A percentile compares a stretch with the other conserved stretches of the same genome.
Conservation (phyloP, 2,797 vertebrate species). For the Nasua narica region DNA sequence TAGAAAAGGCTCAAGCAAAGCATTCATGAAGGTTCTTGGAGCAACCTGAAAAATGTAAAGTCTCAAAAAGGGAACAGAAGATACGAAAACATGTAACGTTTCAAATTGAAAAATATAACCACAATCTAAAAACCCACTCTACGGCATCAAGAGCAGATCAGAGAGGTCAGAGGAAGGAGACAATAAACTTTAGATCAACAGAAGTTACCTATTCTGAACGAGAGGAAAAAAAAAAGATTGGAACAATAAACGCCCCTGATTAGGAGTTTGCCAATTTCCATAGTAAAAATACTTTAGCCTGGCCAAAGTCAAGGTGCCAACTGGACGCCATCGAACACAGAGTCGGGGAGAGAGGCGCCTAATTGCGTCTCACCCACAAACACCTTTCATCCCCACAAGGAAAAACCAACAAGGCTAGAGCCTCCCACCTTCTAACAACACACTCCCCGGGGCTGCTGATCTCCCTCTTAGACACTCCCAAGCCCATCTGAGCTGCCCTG, state of each 20-base stretch:
- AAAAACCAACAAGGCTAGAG: neutral
- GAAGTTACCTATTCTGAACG: neutral
- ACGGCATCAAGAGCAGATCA: neutral
- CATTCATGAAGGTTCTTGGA: conserved; percentile 38
- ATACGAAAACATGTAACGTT: conserved; percentile 30
- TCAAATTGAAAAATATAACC: conserved; percentile 20
- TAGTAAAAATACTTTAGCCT: conserved; percentile 16
- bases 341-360: neutral
- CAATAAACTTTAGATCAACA: neutral
- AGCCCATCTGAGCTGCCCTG: neutral
- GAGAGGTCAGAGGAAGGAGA: neutral
- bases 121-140: conserved; percentile 5
- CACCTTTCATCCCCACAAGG: neutral
- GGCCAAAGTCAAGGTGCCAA: neutral
- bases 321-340: neutral
- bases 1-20: conserved; percentile 15
- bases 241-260: neutral
- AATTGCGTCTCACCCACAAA: neutral
- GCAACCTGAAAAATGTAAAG: neutral
- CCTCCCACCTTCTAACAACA: neutral
- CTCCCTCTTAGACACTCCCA: neutral
- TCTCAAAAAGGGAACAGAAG: conserved; percentile 37
- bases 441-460: neutral
- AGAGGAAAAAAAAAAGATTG: neutral
- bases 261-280: neutral